Base-by-base conservation (phyloP, 1,140 invertebrate genomes). In the Sweltsa coloradensis region DNA sequence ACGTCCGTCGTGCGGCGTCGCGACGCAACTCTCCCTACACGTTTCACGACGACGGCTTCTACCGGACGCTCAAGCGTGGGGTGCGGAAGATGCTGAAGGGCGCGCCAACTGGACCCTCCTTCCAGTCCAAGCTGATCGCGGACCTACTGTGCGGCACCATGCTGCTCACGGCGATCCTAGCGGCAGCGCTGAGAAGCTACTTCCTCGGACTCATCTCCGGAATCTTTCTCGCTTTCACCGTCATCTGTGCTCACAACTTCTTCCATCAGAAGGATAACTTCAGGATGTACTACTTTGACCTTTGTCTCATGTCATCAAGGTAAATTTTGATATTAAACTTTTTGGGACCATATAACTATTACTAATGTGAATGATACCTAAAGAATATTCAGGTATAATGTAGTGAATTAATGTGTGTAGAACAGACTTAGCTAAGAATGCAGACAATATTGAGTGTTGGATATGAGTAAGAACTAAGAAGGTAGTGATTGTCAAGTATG, bases 211-310 rank as follows among this genome's bases (percentile, higher is more conserved):
- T 68, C 5, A n/a, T 75, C 18, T 55, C 70, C 45, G 79, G 74
- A 2, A 44, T 77, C 3, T 60, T 71, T 18, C 57, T 89, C 1
- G 62, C 66, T 21, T 72, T 76, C 59, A 65, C 73, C 0, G 62
- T 67, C 11, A 69, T 80, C 23, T 69, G 67, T 18, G 74, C 76
- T 0, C 88, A 92, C 58, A 92, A 91, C 62, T 92, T 84, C 57
- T 79, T 89, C 40, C 88, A 92, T 58, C 72, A 79, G 55, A 73
- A 70, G 18, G 79, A 90, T 56, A 88, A 75, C 57, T 88, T 84
- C 71, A 73, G 87, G 36, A 87, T 87, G 79, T 87, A 84, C 57
- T 75, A 84, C 29, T 85, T 84, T 48, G 81, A 89, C 56, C 60
- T 91, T 11, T 65, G 68, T 23, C 57, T 79, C 41, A 60, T 83